Conservation (phyloP, 2,113 vertebrate species). For the Suncus etruscus region DNA sequence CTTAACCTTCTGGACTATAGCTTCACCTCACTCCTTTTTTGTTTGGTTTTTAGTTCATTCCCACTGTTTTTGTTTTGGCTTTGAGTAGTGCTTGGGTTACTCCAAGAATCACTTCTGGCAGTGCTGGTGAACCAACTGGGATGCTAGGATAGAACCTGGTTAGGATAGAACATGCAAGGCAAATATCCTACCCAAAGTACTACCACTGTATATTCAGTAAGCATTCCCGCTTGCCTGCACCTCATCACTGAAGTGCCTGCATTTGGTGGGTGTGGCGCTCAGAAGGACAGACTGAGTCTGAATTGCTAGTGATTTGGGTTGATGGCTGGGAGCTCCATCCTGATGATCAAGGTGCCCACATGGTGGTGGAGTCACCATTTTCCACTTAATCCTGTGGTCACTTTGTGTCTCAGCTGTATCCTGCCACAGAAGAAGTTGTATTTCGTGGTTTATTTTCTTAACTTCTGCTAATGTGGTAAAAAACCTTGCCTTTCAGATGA, state of each 20-base stretch:
- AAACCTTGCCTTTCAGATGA: constrained; percentile 89
- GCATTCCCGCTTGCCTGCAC: neutral
- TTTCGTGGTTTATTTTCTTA: neutral
- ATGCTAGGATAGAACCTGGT: too few relatives aligned
- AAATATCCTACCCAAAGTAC: too few relatives aligned
- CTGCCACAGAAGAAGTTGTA: neutral
- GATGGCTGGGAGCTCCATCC: neutral
- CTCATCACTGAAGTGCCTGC: neutral
- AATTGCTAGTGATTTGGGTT: neutral
- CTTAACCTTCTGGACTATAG: too few relatives aligned
- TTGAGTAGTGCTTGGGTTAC: too few relatives aligned
- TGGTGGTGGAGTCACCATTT: neutral
- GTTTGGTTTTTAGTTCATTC: too few relatives aligned
- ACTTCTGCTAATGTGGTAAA: constrained; percentile 24
- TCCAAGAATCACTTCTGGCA: too few relatives aligned
- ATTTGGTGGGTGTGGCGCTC: neutral
- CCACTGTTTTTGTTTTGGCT: too few relatives aligned
- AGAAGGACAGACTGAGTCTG: neutral
- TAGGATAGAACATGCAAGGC: too few relatives aligned
- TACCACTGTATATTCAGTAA: neutral
- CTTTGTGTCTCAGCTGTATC: neutral
- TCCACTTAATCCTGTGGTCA: neutral
- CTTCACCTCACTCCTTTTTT: too few relatives aligned
- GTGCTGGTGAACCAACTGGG: too few relatives aligned
- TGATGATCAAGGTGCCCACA: accelerated